Percentiles rank a stretch among this genome's conserved stretches.
These are phyloP conservation scores for Seriola aureovittata DNA, from an alignment of 2,113 vertebrate genomes.

Conservation along the genomic window DNA sequence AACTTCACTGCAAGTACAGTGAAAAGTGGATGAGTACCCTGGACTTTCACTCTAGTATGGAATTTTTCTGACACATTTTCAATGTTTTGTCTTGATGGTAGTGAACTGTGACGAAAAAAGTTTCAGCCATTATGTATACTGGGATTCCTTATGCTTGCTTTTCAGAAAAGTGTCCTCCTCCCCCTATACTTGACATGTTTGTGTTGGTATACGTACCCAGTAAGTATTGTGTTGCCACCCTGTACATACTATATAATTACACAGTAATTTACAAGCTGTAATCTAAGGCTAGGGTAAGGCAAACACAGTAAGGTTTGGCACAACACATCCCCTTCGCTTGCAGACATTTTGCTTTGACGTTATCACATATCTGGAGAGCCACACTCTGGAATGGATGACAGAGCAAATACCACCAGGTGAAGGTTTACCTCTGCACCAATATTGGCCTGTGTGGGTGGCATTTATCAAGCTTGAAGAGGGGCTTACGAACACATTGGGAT, in stretches of 20 bases:
- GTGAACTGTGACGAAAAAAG: background rate
- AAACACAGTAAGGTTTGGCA: background rate
- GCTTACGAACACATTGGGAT: slow-evolving; percentile 56
- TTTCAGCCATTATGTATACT: too few species aligned
- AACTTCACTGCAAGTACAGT: background rate
- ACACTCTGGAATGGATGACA: slow-evolving; percentile 43
- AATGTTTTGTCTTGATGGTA: background rate
- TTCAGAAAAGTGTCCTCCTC: background rate
- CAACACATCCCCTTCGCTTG: slow-evolving; percentile 1
- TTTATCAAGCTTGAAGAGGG: slow-evolving; percentile 70
- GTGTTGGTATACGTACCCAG: background rate
- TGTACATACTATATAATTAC: background rate
- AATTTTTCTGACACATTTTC: background rate
- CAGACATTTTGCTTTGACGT: slow-evolving; percentile 25
- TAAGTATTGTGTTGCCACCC: background rate
- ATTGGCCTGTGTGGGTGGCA: slow-evolving; percentile 66
- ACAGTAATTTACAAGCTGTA: background rate
- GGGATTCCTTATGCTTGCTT: background rate
- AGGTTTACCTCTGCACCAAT: slow-evolving; percentile 63
- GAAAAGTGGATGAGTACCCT: background rate
- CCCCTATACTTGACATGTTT: background rate
- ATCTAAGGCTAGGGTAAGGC: background rate
- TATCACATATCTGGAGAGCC: slow-evolving; percentile 29
- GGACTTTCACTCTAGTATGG: background rate
- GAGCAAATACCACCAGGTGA: slow-evolving; percentile 77